Evolutionary conservation across 2,888 invertebrate genomes (phyloP).

Genomic region (Horisme vitalbata): DNA sequence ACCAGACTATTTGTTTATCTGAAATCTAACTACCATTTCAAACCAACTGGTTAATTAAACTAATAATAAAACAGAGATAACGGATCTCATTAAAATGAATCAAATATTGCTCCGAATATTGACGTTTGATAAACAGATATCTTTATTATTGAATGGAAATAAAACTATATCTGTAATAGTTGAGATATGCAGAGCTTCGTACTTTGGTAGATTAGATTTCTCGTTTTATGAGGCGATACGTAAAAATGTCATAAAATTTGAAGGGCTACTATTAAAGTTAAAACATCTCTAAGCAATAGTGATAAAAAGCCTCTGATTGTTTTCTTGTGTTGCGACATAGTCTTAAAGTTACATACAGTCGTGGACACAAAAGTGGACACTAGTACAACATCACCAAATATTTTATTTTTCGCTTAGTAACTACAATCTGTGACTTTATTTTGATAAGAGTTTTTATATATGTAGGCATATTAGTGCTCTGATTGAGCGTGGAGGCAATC

Average conservation of each 20-base stretch:
- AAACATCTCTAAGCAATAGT: slow-evolving; percentile 4
- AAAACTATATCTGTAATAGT: slow-evolving; percentile 19
- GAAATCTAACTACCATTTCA: no score
- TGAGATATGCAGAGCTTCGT: slow-evolving; percentile 9
- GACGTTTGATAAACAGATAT: slow-evolving; percentile 38
- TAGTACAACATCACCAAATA: no score
- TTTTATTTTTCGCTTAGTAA: no score
- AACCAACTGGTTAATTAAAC: slow-evolving; percentile 32
- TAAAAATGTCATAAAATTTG: slow-evolving; percentile 15
- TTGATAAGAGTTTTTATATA: no score
- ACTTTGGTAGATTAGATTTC: slow-evolving; percentile 4
- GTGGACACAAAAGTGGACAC: no score
- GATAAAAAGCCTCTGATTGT: not conserved
- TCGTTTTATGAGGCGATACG: slow-evolving; percentile 8
- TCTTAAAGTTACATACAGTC: no score
- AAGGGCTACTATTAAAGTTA: slow-evolving; percentile 11
- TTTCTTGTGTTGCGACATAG: slow-evolving; percentile 5
- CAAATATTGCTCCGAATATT: slow-evolving; percentile 53
- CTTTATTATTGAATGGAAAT: slow-evolving; percentile 28
- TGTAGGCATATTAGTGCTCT: no score
- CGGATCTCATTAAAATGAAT: slow-evolving; percentile 49
- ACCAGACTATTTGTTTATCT: no score
- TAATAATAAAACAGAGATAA: slow-evolving; percentile 46
- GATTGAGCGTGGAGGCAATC: no score
- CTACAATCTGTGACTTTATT: no score